Conservation (phyloP, 2,888 invertebrate genomes). For the Blera fallax region DNA sequence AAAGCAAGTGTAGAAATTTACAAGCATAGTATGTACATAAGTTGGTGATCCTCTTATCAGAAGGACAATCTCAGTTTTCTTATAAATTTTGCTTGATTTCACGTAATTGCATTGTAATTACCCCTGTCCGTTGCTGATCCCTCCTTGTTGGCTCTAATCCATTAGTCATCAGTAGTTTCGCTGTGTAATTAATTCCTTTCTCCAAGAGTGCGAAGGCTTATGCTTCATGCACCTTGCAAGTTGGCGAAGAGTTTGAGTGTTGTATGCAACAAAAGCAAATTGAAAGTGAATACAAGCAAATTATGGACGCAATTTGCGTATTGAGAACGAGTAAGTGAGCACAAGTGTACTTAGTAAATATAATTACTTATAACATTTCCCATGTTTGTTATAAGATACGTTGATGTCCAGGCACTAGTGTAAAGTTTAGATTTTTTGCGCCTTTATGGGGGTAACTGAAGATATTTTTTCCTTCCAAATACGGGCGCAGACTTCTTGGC, state of each 20-base stretch:
- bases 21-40: neutral
- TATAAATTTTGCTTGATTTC: neutral
- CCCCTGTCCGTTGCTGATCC: neutral
- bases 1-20: too few relatives aligned
- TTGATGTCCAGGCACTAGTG: too few relatives aligned
- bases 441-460: too few relatives aligned
- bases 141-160: neutral
- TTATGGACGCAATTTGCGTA: neutral
- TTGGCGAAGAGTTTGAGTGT: neutral
- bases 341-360: too few relatives aligned
- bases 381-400: too few relatives aligned
- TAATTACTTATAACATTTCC: too few relatives aligned
- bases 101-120: conserved; percentile 5
- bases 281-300: neutral
- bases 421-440: too few relatives aligned
- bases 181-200: neutral
- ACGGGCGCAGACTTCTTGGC: too few relatives aligned
- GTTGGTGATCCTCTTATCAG: neutral
- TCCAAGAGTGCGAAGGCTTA: neutral
- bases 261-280: neutral
- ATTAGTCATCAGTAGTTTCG: neutral
- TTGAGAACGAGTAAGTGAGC: neutral
- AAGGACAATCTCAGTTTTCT: neutral
- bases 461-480: too few relatives aligned
- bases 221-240: neutral